A percentile compares a stretch with the other conserved stretches of the same genome.
phyloP scores from a whole-genome alignment of 2,113 vertebrate species.

The Oostethus manadensis region DNA sequence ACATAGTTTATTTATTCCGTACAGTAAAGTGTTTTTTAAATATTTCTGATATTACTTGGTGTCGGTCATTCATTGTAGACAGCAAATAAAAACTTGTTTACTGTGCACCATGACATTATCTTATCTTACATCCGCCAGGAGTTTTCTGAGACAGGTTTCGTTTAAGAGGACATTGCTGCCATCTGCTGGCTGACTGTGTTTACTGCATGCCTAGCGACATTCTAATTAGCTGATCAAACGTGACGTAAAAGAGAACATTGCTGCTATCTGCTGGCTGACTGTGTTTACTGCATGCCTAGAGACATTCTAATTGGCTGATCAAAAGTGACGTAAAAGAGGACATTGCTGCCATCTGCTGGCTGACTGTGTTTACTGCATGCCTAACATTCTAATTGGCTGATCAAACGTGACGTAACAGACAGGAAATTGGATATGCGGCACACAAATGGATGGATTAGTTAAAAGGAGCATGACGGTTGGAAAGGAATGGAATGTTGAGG shows the following conservation, averaged over 20 bases:
- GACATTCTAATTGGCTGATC: slow-evolving; percentile 31
- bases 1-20: too few species aligned
- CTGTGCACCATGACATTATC: too few species aligned
- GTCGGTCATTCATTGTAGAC: neutral
- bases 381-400: slow-evolving; percentile 33
- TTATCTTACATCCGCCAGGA: too few species aligned
- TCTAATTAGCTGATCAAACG: slow-evolving; percentile 31
- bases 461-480: too few species aligned
- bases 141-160: too few species aligned
- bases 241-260: slow-evolving; percentile 9
- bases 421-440: too few species aligned
- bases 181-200: slow-evolving; percentile 17
- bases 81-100: too few species aligned
- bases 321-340: slow-evolving; percentile 1
- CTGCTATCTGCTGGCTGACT: slow-evolving; percentile 28
- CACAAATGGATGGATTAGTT: too few species aligned
- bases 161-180: slow-evolving; percentile 8
- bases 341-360: slow-evolving; percentile 31
- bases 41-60: neutral
- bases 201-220: neutral
- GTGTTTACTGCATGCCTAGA: neutral
- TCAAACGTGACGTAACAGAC: slow-evolving; percentile 1
- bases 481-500: too few species aligned
- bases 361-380: neutral
- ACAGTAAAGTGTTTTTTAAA: too few species aligned